phyloP scores from a whole-genome alignment of 1,140 invertebrate species.

The Drosophila tani region DNA sequence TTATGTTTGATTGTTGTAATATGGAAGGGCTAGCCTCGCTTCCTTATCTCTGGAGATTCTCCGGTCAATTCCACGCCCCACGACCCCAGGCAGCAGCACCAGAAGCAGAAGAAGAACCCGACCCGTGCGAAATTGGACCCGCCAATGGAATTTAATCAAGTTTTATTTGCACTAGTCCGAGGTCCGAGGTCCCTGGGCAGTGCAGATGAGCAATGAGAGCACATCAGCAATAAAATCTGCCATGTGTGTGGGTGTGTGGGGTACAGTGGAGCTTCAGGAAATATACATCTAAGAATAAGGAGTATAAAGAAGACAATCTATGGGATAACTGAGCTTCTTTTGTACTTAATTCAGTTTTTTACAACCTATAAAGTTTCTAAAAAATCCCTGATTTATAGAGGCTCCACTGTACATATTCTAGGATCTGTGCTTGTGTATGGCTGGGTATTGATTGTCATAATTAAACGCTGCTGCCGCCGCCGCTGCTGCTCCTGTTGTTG shows the following conservation, averaged over 20 bases:
- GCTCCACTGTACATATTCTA: slow-evolving; percentile 25
- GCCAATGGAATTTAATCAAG: slow-evolving; percentile 83
- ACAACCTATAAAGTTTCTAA: background rate
- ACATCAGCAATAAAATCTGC: slow-evolving; percentile 52
- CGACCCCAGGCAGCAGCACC: slow-evolving; percentile 2
- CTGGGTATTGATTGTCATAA: slow-evolving; percentile 79
- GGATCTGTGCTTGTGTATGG: slow-evolving; percentile 35
- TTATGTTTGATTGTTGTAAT: slow-evolving; percentile 81
- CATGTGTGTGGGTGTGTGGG: slow-evolving; percentile 32
- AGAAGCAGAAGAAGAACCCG: slow-evolving; percentile 8
- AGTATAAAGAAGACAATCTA: background rate
- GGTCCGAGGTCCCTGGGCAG: slow-evolving; percentile 61
- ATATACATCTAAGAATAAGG: background rate
- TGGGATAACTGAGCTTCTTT: background rate
- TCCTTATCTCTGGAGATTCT: slow-evolving; percentile 29
- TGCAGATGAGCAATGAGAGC: slow-evolving; percentile 72
- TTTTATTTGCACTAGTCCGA: slow-evolving; percentile 78
- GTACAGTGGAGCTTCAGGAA: slow-evolving; percentile 12
- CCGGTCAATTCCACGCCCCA: slow-evolving; percentile 41
- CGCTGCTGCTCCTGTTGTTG: slow-evolving; percentile 42
- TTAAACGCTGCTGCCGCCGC: slow-evolving; percentile 63
- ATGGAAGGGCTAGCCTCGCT: slow-evolving; percentile 15
- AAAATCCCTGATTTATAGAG: background rate
- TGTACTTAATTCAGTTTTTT: background rate
- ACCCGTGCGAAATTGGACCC: slow-evolving; percentile 64